Evolutionary conservation across 2,888 invertebrate genomes (phyloP).

Genomic region (Habroteleia sp.): DNA sequence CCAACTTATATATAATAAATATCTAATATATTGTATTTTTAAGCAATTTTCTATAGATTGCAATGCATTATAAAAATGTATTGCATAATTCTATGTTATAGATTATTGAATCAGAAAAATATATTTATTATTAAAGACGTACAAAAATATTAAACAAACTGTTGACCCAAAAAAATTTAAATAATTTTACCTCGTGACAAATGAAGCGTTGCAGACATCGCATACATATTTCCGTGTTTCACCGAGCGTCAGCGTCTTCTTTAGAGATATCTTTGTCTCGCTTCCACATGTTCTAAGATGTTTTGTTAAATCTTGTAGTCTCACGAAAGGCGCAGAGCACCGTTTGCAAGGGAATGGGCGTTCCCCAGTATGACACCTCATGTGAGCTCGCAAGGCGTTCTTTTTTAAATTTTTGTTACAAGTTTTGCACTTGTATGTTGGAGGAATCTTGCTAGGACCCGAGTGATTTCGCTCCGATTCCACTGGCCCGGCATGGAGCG

Average conservation of each 20-base stretch:
- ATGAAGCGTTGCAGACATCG: slow-evolving; percentile 76
- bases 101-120: too few relatives aligned
- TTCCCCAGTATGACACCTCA: slow-evolving; percentile 89
- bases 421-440: slow-evolving; percentile 85
- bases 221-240: slow-evolving; percentile 73
- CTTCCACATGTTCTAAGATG: slow-evolving; percentile 82
- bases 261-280: slow-evolving; percentile 75
- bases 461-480: slow-evolving; percentile 75
- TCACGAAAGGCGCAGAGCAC: slow-evolving; percentile 86
- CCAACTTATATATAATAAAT: too few relatives aligned
- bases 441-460: slow-evolving; percentile 69
- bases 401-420: slow-evolving; percentile 86
- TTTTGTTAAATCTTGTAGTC: slow-evolving; percentile 84
- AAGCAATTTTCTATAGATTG: too few relatives aligned
- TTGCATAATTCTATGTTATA: too few relatives aligned
- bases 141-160: too few relatives aligned
- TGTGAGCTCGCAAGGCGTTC: slow-evolving; percentile 86
- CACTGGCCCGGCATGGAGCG: slow-evolving; percentile 84
- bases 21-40: too few relatives aligned
- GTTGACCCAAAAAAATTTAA: too few relatives aligned
- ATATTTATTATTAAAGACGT: too few relatives aligned
- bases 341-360: slow-evolving; percentile 85
- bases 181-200: slow-evolving; percentile 81
- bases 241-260: not conserved
- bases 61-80: too few relatives aligned